Evolutionary conservation across 2,113 vertebrate genomes (phyloP).

Genomic region (Oostethus manadensis): DNA sequence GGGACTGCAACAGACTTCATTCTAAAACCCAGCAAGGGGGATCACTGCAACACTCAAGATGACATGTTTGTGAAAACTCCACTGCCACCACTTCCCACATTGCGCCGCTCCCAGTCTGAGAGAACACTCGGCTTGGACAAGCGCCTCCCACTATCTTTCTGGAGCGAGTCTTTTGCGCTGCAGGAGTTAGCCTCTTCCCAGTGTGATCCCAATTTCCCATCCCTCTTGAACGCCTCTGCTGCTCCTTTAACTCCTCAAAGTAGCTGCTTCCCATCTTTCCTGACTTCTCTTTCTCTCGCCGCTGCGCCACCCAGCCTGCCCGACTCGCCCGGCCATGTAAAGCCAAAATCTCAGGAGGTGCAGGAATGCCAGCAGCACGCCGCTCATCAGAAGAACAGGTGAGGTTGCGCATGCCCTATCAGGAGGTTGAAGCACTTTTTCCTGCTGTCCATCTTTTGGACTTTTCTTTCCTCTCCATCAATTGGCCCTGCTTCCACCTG

Average conservation of each 20-base stretch:
- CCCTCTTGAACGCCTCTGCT: constrained; percentile 47
- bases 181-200: constrained; percentile 29
- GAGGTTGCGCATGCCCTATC: constrained; percentile 69
- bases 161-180: constrained; percentile 41
- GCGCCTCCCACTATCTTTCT: constrained; percentile 40
- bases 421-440: constrained; percentile 34
- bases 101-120: constrained; percentile 51
- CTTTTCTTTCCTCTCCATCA: constrained; percentile 24
- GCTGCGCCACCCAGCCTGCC: constrained; percentile 39
- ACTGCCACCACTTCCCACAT: neutral
- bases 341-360: constrained; percentile 55
- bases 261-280: constrained; percentile 36
- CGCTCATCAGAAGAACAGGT: constrained; percentile 82
- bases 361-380: constrained; percentile 76
- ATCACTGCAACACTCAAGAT: neutral
- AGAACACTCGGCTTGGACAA: constrained; percentile 34
- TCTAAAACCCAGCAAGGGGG: neutral
- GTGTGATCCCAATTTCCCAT: constrained; percentile 47
- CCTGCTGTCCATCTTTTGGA: constrained; percentile 11
- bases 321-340: constrained; percentile 37
- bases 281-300: constrained; percentile 51
- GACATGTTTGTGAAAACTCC: neutral
- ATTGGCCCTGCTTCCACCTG: constrained; percentile 37
- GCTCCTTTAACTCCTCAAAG: constrained; percentile 42
- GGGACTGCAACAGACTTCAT: neutral